A percentile compares a stretch with the other conserved stretches of the same genome.
Conservation (phyloP, 2,113 vertebrate genomes). For the Myotis brandtii region DNA sequence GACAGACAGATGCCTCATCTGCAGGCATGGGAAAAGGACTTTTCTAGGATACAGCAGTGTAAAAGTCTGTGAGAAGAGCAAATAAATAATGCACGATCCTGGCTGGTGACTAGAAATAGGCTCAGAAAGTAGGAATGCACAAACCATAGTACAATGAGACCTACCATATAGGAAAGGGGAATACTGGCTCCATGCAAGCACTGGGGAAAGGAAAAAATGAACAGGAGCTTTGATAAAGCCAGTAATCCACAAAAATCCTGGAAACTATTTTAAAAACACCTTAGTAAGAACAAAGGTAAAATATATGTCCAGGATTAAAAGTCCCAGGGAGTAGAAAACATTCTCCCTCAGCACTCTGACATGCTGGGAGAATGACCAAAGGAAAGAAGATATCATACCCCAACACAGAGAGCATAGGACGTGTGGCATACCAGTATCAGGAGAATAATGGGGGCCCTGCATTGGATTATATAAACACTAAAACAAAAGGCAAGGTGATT, state of each 20-base stretch:
- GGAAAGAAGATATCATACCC: background rate
- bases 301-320: conserved; percentile 21
- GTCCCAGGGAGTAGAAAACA: background rate
- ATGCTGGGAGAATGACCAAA: background rate
- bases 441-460: background rate
- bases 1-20: background rate
- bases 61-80: conserved; percentile 25
- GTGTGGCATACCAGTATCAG: background rate
- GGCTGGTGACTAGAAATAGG: background rate
- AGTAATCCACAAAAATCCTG: background rate
- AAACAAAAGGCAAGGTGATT: background rate
- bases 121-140: background rate
- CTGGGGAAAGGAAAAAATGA: background rate
- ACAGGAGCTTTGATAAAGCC: background rate
- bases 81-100: background rate
- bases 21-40: background rate
- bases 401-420: background rate
- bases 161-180: background rate
- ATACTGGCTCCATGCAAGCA: background rate
- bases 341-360: background rate
- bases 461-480: background rate
- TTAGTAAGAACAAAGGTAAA: conserved; percentile 30
- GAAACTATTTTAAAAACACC: conserved; percentile 22
- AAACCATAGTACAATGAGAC: background rate
- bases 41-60: conserved; percentile 16